Evolutionary conservation across 2,888 invertebrate species (phyloP).

Genomic region (Drosophila stalkeri): DNA sequence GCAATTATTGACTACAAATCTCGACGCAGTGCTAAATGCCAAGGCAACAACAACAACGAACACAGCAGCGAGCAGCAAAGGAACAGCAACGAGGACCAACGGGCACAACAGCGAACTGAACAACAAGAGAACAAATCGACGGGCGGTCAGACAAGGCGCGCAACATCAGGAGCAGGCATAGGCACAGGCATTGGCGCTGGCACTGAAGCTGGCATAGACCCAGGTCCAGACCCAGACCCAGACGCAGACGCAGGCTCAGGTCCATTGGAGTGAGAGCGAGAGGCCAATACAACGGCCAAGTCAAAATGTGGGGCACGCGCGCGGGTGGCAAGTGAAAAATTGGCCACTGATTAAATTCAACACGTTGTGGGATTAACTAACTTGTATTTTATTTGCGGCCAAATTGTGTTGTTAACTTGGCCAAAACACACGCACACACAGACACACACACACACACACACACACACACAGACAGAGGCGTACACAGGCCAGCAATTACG

Average conservation of each 20-base stretch:
- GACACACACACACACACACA: slow-evolving; percentile 1
- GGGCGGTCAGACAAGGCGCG: slow-evolving; percentile 40
- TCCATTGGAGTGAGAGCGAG: neutral
- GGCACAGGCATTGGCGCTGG: neutral
- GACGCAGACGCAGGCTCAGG: neutral
- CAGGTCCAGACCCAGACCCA: neutral
- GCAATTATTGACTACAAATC: slow-evolving; percentile 79
- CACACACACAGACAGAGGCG: neutral
- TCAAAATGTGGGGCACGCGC: slow-evolving; percentile 26
- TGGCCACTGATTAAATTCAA: slow-evolving; percentile 81
- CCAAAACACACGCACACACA: slow-evolving; percentile 21
- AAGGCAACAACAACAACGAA: slow-evolving; percentile 22
- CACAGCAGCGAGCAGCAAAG: neutral
- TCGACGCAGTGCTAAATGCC: slow-evolving; percentile 63
- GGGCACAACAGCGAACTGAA: slow-evolving; percentile 19
- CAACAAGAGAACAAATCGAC: slow-evolving; percentile 42
- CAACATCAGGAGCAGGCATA: slow-evolving; percentile 3
- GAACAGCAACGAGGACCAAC: slow-evolving; percentile 7
- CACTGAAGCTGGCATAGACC: neutral
- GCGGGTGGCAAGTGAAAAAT: slow-evolving; percentile 69
- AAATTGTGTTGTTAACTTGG: slow-evolving; percentile 78
- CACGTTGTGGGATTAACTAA: slow-evolving; percentile 80
- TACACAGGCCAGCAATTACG: slow-evolving; percentile 64
- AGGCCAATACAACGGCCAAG: neutral
- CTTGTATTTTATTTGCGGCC: slow-evolving; percentile 78